A percentile compares a stretch with the other conserved stretches of the same genome.
Conservation (phyloP, 2,113 vertebrate genomes). For the Paedocypris sp. region DNA sequence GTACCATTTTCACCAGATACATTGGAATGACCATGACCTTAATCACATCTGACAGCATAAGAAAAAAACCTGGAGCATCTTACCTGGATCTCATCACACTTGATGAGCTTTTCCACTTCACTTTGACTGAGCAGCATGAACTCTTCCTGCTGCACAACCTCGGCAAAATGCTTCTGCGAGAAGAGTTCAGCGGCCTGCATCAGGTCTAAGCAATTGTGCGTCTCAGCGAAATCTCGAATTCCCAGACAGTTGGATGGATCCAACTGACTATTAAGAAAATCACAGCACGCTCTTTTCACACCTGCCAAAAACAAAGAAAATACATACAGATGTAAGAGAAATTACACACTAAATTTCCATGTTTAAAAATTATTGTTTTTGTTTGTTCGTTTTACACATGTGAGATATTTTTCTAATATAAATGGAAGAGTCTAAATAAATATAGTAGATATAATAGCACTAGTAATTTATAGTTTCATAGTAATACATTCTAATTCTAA, state of each 20-base stretch:
- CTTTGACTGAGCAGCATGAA: conserved; percentile 92
- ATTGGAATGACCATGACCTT: too few species aligned
- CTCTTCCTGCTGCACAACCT: conserved; percentile 97
- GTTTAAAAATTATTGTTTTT: too few species aligned
- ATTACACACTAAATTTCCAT: too few species aligned
- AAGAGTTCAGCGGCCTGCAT: conserved; percentile 96
- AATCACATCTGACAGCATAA: too few species aligned
- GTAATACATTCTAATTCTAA: too few species aligned
- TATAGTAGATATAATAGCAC: too few species aligned
- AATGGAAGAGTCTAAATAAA: too few species aligned
- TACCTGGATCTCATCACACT: conserved; percentile 98
- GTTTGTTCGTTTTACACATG: too few species aligned
- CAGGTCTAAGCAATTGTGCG: conserved; percentile 93
- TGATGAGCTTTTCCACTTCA: conserved; percentile 95
- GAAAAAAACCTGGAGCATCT: neutral
- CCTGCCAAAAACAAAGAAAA: conserved; percentile 62
- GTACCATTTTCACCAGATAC: too few species aligned
- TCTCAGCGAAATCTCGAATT: conserved; percentile 98
- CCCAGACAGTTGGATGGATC: conserved; percentile 97
- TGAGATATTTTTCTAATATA: too few species aligned
- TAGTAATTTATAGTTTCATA: too few species aligned
- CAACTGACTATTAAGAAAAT: conserved; percentile 93
- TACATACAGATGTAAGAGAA: neutral
- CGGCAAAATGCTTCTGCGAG: conserved; percentile 95
- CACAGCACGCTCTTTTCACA: conserved; percentile 96